Conservation (phyloP, 2,888 invertebrate species). For the Perithous albicinctus region DNA sequence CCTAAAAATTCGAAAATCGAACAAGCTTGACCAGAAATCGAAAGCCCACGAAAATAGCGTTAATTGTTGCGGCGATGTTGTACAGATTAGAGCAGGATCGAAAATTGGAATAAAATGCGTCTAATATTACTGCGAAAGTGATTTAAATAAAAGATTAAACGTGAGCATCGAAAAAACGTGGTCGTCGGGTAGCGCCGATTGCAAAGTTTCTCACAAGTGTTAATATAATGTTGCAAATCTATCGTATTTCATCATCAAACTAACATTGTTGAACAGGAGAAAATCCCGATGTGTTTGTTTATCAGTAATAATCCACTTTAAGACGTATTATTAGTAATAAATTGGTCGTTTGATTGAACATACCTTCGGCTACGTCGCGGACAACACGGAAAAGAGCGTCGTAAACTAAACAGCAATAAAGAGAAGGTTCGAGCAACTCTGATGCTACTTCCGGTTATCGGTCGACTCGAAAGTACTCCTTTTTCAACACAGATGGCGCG, state of each 20-base stretch:
- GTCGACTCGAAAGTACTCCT: neutral
- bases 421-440: conserved; percentile 32
- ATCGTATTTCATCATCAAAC: neutral
- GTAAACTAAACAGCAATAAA: conserved; percentile 41
- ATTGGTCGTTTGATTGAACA: conserved; percentile 62
- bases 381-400: conserved; percentile 73
- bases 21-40: neutral
- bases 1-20: neutral
- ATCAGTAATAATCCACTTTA: conserved; percentile 9
- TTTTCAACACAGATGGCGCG: conserved; percentile 9
- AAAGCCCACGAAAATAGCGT: neutral
- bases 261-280: neutral
- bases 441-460: conserved; percentile 26
- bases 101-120: neutral
- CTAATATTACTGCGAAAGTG: neutral
- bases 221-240: conserved; percentile 8
- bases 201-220: conserved; percentile 10
- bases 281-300: conserved; percentile 19
- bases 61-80: neutral
- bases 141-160: no score
- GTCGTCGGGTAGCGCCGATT: neutral
- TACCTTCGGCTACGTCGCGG: conserved; percentile 76
- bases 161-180: conserved; percentile 46
- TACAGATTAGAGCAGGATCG: neutral
- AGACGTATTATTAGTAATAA: conserved; percentile 45